A percentile compares a stretch with the other conserved stretches of the same genome.
Evolutionary conservation across 2,888 invertebrate species (phyloP).

Genomic region (Drosophila infuscata): DNA sequence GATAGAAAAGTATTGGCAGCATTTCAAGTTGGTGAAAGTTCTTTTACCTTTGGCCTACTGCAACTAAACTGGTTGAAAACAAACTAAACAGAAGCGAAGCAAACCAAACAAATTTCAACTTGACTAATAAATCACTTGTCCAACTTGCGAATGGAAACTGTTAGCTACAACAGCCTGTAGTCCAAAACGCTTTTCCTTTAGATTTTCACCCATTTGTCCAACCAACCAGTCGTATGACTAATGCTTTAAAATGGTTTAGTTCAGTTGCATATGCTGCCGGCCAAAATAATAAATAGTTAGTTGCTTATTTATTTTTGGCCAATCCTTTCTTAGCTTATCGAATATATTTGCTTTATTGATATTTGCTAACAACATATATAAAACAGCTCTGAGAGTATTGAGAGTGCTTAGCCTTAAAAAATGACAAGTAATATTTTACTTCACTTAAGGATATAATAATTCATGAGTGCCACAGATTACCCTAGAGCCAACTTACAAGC

Average conservation of each 20-base stretch:
- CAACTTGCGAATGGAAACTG: constrained; percentile 49
- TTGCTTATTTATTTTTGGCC: constrained; percentile 3
- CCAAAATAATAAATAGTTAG: constrained; percentile 23
- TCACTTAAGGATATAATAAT: not conserved
- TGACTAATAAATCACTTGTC: constrained; percentile 50
- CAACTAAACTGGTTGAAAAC: constrained; percentile 22
- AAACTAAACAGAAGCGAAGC: constrained; percentile 25
- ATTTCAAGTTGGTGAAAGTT: constrained; percentile 69
- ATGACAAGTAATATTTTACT: not conserved
- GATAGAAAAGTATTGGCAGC: constrained; percentile 61
- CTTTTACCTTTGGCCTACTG: constrained; percentile 79
- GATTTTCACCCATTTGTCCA: constrained; percentile 5
- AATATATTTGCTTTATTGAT: not conserved
- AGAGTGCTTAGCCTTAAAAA: not conserved
- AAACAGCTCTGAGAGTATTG: not conserved
- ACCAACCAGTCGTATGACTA: constrained; percentile 39
- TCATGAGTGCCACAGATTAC: no score
- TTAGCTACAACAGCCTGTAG: constrained; percentile 23
- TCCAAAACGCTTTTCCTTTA: constrained; percentile 12
- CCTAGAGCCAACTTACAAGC: not conserved
- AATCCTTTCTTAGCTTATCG: not conserved
- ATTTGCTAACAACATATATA: not conserved
- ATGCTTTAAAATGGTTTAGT: constrained; percentile 29
- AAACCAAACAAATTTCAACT: constrained; percentile 65
- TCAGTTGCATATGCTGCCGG: constrained; percentile 20